Conservation (phyloP, 2,797 vertebrate genomes). For the Rhabdomys pumilio region DNA sequence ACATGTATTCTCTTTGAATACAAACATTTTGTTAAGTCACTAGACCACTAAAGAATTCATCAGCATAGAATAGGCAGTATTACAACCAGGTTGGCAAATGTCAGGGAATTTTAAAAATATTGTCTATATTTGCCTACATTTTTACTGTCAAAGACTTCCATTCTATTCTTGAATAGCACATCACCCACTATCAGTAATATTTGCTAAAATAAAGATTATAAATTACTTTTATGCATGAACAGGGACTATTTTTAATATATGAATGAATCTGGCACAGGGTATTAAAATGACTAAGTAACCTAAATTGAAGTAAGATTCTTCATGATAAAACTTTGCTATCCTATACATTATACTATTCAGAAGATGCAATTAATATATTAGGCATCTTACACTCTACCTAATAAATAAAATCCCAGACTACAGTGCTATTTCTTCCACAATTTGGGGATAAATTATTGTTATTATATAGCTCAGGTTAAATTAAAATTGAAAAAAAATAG, state of each 20-base stretch:
- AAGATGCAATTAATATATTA: constrained; percentile 1
- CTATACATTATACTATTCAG: neutral
- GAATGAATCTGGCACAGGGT: neutral
- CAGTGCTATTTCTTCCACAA: neutral
- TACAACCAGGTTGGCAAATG: neutral
- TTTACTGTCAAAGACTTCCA: neutral
- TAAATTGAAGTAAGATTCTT: constrained; percentile 52
- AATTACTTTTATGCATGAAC: neutral
- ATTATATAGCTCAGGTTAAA: neutral
- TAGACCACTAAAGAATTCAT: neutral
- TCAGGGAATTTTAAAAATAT: neutral
- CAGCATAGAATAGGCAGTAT: neutral
- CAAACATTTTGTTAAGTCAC: constrained; percentile 47
- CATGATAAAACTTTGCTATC: constrained; percentile 37
- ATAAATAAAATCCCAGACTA: neutral
- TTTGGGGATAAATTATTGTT: neutral
- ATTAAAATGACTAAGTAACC: constrained; percentile 32
- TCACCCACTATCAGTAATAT: neutral
- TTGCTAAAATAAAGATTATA: neutral
- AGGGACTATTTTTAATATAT: neutral
- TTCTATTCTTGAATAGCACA: neutral
- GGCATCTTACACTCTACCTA: neutral
- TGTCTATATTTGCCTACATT: neutral
- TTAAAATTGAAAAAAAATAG: neutral
- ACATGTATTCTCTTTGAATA: constrained; percentile 19